Percentiles rank a stretch among this genome's conserved stretches.
These are phyloP conservation scores for Enteromius anoplus DNA, from an alignment of 2,797 vertebrate species.

Conservation along the genomic window DNA sequence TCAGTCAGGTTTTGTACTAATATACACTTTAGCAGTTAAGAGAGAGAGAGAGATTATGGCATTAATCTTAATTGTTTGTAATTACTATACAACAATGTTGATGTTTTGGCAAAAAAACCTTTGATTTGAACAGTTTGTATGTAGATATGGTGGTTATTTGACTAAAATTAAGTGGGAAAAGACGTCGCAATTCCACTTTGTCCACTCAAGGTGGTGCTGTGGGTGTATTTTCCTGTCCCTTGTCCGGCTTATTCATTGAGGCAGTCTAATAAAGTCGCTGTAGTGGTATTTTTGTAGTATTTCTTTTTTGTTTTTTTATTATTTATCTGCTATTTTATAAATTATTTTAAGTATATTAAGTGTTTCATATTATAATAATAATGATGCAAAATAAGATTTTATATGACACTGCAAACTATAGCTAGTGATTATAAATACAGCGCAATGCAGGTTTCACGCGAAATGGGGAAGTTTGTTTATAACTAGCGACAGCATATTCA, in stretches of 20 bases:
- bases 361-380: not conserved
- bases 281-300: not conserved
- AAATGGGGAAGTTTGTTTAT: not conserved
- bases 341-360: not conserved
- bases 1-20: not conserved
- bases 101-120: not conserved
- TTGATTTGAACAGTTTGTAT: not conserved
- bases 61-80: not conserved
- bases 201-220: conserved; percentile 49
- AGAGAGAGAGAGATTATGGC: too few relatives aligned
- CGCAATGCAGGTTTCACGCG: not conserved
- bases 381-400: not conserved
- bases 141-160: not conserved
- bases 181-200: conserved; percentile 19
- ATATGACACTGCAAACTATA: not conserved
- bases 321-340: not conserved
- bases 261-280: not conserved
- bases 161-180: not conserved
- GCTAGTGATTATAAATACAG: not conserved
- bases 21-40: not conserved
- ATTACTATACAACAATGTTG: not conserved
- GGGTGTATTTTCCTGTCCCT: not conserved
- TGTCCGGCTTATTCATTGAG: not conserved
- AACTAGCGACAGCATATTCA: not conserved
- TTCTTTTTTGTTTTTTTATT: not conserved